These are phyloP conservation scores for Melanotaenia trifasciata DNA, from an alignment of 2,797 vertebrate genomes.

Conservation along the genomic window DNA sequence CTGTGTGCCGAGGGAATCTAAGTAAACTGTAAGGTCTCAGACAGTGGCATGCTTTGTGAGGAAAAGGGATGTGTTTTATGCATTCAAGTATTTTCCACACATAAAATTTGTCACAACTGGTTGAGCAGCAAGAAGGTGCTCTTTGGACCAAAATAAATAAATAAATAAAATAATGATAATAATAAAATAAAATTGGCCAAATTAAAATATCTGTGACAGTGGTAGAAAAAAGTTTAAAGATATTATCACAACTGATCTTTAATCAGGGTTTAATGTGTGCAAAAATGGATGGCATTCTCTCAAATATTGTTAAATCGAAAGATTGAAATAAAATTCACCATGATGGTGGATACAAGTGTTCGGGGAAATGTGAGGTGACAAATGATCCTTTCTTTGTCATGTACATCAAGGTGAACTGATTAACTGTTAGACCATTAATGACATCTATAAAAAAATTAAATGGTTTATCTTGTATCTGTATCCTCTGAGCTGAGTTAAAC, in stretches of 20 bases:
- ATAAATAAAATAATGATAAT: too few relatives aligned
- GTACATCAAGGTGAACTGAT: not conserved
- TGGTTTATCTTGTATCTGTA: conserved; percentile 1
- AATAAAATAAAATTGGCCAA: not conserved
- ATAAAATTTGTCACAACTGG: not conserved
- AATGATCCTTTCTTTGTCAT: not conserved
- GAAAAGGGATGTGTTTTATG: not conserved
- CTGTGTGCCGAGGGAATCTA: not conserved
- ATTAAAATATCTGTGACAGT: not conserved
- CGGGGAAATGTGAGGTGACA: not conserved
- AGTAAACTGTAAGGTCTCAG: not conserved
- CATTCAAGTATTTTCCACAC: not conserved
- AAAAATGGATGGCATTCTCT: not conserved
- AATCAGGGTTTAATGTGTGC: not conserved
- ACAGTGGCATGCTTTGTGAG: not conserved
- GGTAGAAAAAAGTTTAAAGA: not conserved
- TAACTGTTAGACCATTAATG: not conserved
- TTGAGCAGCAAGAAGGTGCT: not conserved
- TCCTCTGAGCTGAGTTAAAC: conserved; percentile 7
- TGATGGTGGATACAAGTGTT: not conserved
- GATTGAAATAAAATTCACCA: not conserved
- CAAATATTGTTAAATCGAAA: not conserved
- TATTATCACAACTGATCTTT: not conserved
- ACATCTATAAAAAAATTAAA: not conserved
- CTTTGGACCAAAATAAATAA: too few relatives aligned